Base-by-base conservation (phyloP, 2,113 vertebrate genomes). In the Hyla sarda region DNA sequence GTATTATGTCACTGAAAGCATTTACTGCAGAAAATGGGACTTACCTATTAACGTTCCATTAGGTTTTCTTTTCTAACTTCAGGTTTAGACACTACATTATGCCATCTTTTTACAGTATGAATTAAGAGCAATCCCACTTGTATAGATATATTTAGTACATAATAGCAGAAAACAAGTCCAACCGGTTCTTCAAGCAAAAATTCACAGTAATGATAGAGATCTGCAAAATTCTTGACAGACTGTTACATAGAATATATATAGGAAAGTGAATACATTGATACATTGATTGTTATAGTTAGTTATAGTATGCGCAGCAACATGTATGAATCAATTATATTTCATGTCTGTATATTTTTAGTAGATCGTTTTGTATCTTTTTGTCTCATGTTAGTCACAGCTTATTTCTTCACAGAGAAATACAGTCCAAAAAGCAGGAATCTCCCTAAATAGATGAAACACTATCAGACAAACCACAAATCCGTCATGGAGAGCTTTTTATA, bases 401-500 rank as follows among this genome's bases (percentile, higher is more conserved):
- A 58, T n/a, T 58, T 10, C 9, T 7, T 19, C 34, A 21, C 30
- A 69, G 6, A 34, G 30, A 34, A 4, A 67, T 30, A 32, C 41
- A 41, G n/a, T n/a, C n/a, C n/a, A n/a, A 41, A 5, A 41, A 32
- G 30, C 28, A 30, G 0, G 32, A 34, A 69, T 34, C 34, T 34
- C 1, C 30, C 30, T 69, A 69, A 69, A 69, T 69, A 69, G 65
- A 62, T 62, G n/a, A 62, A 28, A 69, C 6, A n/a, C 0, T 69
- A 54, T 32, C n/a, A 4, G 9, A 50, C 28, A 34, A n/a, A 30
- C 50, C 28, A 52, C 48, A 52, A 77, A 25, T 77, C 47, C 25
- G 67, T 83, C 72, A 76, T 30, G 62, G 48, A 74, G 50, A 62
- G 37, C 19, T 65, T 58, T 62, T 73, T 62, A 82, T 71, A 32